Percentiles rank a stretch among this genome's conserved stretches.
phyloP scores from a whole-genome alignment of 2,797 vertebrate species.

The Melanotaenia trifasciata region DNA sequence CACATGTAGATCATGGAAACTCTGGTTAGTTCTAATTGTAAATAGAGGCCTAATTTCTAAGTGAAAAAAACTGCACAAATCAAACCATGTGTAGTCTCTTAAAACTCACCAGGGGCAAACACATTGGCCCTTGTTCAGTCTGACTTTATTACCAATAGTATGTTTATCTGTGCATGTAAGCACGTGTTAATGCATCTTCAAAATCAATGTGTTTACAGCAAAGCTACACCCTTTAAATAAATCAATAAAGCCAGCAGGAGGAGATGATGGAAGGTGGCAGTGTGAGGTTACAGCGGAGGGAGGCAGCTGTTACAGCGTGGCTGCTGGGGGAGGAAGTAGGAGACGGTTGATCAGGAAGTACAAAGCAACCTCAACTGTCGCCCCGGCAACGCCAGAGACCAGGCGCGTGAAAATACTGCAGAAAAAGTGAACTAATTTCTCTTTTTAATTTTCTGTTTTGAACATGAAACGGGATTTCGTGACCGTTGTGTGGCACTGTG shows the following conservation, averaged over 20 bases:
- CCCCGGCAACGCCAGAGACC: conserved; percentile 56
- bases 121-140: neutral
- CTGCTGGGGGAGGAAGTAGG: conserved; percentile 76
- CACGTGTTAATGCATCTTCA: conserved; percentile 1
- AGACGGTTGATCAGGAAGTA: conserved; percentile 82
- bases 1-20: neutral
- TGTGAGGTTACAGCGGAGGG: conserved; percentile 35
- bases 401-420: conserved; percentile 18
- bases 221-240: conserved; percentile 36
- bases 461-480: neutral
- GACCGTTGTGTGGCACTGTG: neutral
- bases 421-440: conserved; percentile 21
- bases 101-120: neutral
- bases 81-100: neutral
- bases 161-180: conserved; percentile 2
- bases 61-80: neutral
- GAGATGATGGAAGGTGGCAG: conserved; percentile 22
- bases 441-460: conserved; percentile 5
- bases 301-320: conserved; percentile 48
- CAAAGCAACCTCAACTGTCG: conserved; percentile 75
- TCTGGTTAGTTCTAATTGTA: neutral
- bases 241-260: conserved; percentile 44
- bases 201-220: conserved; percentile 41
- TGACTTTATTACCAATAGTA: neutral
- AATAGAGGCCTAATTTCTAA: neutral